These are phyloP conservation scores for Aricia agestis DNA, from an alignment of 1,140 invertebrate species.

Conservation along the genomic window DNA sequence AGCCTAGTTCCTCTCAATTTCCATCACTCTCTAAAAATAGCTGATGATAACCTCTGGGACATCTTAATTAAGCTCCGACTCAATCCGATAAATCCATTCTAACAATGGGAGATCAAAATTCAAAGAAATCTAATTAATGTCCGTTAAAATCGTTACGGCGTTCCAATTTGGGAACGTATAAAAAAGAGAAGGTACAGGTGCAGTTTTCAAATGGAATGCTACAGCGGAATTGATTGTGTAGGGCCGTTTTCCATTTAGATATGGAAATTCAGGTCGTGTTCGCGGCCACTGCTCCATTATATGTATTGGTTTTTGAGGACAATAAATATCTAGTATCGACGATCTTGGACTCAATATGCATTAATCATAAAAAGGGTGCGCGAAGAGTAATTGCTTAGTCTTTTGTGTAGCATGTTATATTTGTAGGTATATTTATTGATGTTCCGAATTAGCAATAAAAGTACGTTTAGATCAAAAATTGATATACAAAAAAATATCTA, in stretches of 20 bases:
- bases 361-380: neutral
- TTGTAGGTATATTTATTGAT: neutral
- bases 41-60: neutral
- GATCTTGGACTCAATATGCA: neutral
- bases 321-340: neutral
- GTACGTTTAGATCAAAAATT: no score
- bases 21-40: neutral
- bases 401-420: neutral
- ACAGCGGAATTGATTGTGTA: slow-evolving; percentile 68
- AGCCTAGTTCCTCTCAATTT: neutral
- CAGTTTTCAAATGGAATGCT: slow-evolving; percentile 67
- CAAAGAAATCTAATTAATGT: neutral
- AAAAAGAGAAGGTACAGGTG: slow-evolving; percentile 45
- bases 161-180: neutral
- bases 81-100: neutral
- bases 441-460: no score
- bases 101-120: neutral
- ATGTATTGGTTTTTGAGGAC: neutral
- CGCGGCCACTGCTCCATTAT: slow-evolving; percentile 29
- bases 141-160: neutral
- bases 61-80: neutral
- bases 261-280: slow-evolving; percentile 66
- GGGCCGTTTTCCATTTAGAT: slow-evolving; percentile 72
- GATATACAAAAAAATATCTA: no score
- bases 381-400: neutral